phyloP scores from a whole-genome alignment of 2,888 invertebrate species.

The Nasonovia ribisnigri region DNA sequence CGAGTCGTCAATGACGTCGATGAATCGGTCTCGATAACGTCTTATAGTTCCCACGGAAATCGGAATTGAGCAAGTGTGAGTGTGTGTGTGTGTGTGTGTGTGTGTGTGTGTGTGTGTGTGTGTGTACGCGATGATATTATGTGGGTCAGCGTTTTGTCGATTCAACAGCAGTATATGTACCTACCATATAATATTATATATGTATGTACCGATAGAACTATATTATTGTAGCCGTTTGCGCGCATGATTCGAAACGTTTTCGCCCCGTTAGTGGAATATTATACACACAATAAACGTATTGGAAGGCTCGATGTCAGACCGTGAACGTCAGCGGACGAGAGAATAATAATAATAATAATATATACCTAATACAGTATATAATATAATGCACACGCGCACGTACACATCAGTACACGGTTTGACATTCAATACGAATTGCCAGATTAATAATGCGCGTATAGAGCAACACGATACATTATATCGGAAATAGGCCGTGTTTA shows the following conservation, averaged over 20 bases:
- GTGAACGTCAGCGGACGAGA: slow-evolving; percentile 41
- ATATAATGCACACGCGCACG: neutral
- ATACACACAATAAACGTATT: neutral
- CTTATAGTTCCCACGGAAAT: slow-evolving; percentile 36
- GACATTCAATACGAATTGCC: slow-evolving; percentile 41
- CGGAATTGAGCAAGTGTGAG: slow-evolving; percentile 12
- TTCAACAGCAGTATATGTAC: slow-evolving; percentile 18
- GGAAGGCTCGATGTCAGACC: slow-evolving; percentile 22
- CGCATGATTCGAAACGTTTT: slow-evolving; percentile 49
- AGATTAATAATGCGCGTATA: slow-evolving; percentile 3
- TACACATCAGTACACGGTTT: neutral
- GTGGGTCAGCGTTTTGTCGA: slow-evolving; percentile 54
- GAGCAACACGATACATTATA: neutral
- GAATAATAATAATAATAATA: slow-evolving; percentile 41
- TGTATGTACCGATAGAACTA: neutral
- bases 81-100: too few species aligned
- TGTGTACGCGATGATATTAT: slow-evolving; percentile 20
- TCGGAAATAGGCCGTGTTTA: slow-evolving; percentile 39
- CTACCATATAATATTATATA: neutral
- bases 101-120: too few species aligned
- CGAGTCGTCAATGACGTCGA: neutral
- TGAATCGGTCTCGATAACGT: neutral
- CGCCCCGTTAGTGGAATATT: slow-evolving; percentile 41
- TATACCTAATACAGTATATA: neutral
- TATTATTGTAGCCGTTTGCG: neutral